Evolutionary conservation across 2,888 invertebrate genomes (phyloP), one percentile per base, ranked within the genome.

Genomic region (Thumatha senex): DNA sequence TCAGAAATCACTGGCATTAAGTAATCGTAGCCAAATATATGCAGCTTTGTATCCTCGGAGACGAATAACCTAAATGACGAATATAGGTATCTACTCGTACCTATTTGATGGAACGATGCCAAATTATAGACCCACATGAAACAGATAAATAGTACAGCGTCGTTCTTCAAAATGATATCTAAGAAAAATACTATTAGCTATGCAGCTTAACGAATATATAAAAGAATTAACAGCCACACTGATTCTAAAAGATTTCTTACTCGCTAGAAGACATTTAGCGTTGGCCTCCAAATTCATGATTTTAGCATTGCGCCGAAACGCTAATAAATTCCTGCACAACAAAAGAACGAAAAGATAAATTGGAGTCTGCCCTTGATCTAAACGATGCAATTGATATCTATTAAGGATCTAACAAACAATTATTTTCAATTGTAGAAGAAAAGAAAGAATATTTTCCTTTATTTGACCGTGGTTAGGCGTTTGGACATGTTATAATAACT

Each of bases 31-130:
- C 61, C 63, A 65, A 63, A 38, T 33, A 55, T 13, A 11, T 42
- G 41, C 34, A 43, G 42, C 39, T 50, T 52, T 54, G 54, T 47
- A 58, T 57, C 62, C 52, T 59, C 43, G 34, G 40, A 43, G 18
- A 40, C 43, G n/a, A 47, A 50, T 61, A 56, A 61, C 55, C 48
- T 53, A 49, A 48, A 46, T 38, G 31, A 59, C 54, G 47, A 54
- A 59, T 54, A 54, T 24, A 24, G 18, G 18, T 40, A 54, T 55
- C 31, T 53, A 47, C 58, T 56, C 40, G 18, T 40, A 54, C 54
- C 31, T 53, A 47, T 58, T 56, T 40, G 58, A 65, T 72, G 72
- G 72, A 72, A 61, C 52, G 52, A 48, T 58, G 72, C 72, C 72
- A 70, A 70, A 58, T 51, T 45, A 50, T 48, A 44, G 12, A 24